Conservation (phyloP, 2,797 vertebrate species). For the Botia almorhae region DNA sequence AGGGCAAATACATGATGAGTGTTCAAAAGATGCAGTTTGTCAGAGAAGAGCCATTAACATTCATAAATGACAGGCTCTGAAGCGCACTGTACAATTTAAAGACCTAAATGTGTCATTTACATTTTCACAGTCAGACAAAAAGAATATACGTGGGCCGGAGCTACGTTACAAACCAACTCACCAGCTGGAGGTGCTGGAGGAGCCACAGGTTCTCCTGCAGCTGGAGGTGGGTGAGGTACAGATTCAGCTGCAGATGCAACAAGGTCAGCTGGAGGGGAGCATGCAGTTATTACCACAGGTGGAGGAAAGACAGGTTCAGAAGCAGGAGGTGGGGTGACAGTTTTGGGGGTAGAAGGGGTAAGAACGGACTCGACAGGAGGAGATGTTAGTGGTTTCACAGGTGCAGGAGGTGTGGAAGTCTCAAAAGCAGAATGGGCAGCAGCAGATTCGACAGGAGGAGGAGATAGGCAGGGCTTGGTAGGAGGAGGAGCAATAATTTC, state of each 20-base stretch:
- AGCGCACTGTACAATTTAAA: background rate
- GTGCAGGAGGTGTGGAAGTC: conserved; percentile 71
- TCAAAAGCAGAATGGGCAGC: conserved; percentile 64
- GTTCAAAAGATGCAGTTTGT: conserved; percentile 23
- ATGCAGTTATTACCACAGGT: conserved; percentile 47
- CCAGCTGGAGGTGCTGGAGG: conserved; percentile 61
- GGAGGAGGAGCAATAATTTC: conserved; percentile 1
- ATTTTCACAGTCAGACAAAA: background rate
- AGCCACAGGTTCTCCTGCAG: conserved; percentile 27
- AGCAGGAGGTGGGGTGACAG: conserved; percentile 9
- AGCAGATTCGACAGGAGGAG: conserved; percentile 61
- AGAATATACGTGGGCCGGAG: background rate
- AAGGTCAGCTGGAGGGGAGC: conserved; percentile 62
- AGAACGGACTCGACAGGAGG: conserved; percentile 56
- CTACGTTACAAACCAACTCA: conserved; percentile 63
- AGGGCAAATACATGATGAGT: conserved; percentile 15
- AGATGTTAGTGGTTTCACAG: conserved; percentile 2
- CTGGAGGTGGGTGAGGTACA: conserved; percentile 8
- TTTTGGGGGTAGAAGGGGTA: conserved; percentile 54
- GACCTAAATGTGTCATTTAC: background rate
- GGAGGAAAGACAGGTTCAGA: conserved; percentile 38
- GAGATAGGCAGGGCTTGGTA: conserved; percentile 58
- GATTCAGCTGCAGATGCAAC: conserved; percentile 51
- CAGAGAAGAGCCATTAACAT: background rate
- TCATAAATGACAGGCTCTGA: conserved; percentile 21